Percentiles rank a stretch among this genome's conserved stretches.
Evolutionary conservation across 2,113 vertebrate species (phyloP).

Genomic region (Isichthys henryi): DNA sequence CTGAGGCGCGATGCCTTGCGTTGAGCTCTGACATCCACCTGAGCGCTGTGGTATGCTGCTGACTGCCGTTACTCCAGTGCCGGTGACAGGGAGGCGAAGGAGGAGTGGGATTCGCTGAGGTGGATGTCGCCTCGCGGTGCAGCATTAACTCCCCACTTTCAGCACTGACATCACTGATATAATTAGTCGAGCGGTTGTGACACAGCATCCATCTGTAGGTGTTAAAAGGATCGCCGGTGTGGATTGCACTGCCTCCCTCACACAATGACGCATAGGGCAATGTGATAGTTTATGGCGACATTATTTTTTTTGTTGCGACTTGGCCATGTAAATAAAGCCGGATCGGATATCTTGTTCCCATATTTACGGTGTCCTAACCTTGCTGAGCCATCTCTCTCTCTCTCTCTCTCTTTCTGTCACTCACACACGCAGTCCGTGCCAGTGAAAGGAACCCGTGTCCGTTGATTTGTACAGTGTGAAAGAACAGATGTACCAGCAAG

Average conservation of each 20-base stretch:
- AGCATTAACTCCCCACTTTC: not conserved
- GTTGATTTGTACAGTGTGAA: not conserved
- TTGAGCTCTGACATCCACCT: not conserved
- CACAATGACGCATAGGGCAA: not conserved
- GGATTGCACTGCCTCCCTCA: not conserved
- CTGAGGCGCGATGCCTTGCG: not conserved
- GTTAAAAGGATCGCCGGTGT: not conserved
- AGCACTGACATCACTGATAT: not conserved
- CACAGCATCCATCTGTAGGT: not conserved
- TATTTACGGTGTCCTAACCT: not conserved
- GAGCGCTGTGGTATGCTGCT: not conserved
- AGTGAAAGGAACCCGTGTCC: not conserved
- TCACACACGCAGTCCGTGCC: not conserved
- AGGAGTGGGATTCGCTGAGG: not conserved
- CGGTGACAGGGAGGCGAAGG: not conserved
- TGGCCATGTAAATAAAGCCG: not conserved
- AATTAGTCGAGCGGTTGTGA: not conserved
- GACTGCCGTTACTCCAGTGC: not conserved
- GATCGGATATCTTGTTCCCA: not conserved
- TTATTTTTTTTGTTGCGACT: not conserved
- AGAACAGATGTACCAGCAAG: not conserved
- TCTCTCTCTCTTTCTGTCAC: not conserved
- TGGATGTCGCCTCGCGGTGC: not conserved
- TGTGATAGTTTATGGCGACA: not conserved
- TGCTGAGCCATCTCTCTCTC: not conserved